Evolutionary conservation across 2,888 invertebrate species (phyloP).

Genomic region (Mythimna loreyi): DNA sequence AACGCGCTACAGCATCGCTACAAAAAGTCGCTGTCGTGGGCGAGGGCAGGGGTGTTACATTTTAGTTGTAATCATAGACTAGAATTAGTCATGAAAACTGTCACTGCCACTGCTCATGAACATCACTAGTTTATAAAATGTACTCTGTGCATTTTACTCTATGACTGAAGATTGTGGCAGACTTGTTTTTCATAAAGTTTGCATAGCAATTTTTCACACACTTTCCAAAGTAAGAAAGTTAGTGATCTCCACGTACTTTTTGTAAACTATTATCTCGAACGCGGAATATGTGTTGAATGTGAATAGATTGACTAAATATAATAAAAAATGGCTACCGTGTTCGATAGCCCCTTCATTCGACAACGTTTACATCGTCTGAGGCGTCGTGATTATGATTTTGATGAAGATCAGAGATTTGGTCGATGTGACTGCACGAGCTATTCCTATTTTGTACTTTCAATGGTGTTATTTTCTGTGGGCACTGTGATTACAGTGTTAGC

Average conservation of each 20-base stretch:
- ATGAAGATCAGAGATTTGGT: slow-evolving; percentile 91
- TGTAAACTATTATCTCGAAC: slow-evolving; percentile 38
- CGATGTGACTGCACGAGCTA: slow-evolving; percentile 93
- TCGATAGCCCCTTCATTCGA: slow-evolving; percentile 91
- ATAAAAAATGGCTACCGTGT: slow-evolving; percentile 91
- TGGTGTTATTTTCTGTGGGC: slow-evolving; percentile 92
- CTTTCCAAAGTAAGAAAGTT: slow-evolving; percentile 65
- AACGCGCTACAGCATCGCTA: no score
- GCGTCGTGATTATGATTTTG: slow-evolving; percentile 91
- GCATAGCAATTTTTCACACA: slow-evolving; percentile 57
- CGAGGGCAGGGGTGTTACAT: no score
- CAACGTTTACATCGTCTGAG: slow-evolving; percentile 91
- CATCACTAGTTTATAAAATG: slow-evolving; percentile 31
- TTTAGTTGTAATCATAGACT: no score
- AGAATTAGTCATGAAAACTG: no score
- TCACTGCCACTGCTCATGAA: no score
- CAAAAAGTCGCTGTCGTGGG: no score
- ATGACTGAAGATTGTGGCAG: slow-evolving; percentile 47
- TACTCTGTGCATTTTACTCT: slow-evolving; percentile 26
- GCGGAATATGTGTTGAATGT: slow-evolving; percentile 66
- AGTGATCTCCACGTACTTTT: slow-evolving; percentile 40
- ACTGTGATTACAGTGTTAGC: slow-evolving; percentile 92
- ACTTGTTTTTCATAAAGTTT: slow-evolving; percentile 69
- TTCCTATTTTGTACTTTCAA: slow-evolving; percentile 92
- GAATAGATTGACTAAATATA: slow-evolving; percentile 59